Base-by-base conservation (phyloP, 2,113 vertebrate species). In the Sebastes fasciatus region DNA sequence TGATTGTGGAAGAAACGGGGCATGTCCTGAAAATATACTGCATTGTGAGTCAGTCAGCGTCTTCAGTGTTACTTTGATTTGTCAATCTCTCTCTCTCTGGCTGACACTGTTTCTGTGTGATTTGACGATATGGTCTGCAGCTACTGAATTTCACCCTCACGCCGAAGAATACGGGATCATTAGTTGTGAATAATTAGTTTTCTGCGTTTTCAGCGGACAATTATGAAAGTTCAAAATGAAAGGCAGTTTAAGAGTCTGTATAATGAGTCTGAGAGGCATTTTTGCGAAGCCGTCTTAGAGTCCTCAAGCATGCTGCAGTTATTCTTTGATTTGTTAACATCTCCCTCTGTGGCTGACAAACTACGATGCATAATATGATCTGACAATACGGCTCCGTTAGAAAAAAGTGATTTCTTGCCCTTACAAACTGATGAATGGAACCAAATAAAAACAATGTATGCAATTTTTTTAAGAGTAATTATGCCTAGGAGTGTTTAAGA, bases 161-260 rank as follows among this genome's bases (percentile, higher is more conserved):
- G 67, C 19, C 58, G 58, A 67, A 42, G 65, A 65, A 64, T 62
- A 34, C 49, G 19, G 62, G 71, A 82, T 85, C 74, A 80, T 92
- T 91, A 83, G 86, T 66, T 55, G 61, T 46, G 80, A 76, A 82
- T 90, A 88, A 93, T 94, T 89, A 80, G 72, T 86, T 87, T 74
- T 40, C 70, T 17, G 64, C 77, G 64, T 65, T 77, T 90, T 75
- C 52, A 43, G 70, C 13, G 14, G 66, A 55, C 60, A 70, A 90
- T 93, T 85, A 69, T 64, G 64, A 80, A 89, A 86, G 77, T 88
- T 83, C 46, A 85, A 74, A 90, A 83, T 64, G 42, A 84, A 76
- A 61, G 49, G 17, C 68, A 46, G 70, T 80, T 58, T 80, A 71
- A 71, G 60, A 74, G 71, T 34, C 34, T 77, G 73, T 45, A 16